These are phyloP conservation scores for Littorina saxatilis DNA, from an alignment of 1,140 invertebrate species.

Conservation along the genomic window DNA sequence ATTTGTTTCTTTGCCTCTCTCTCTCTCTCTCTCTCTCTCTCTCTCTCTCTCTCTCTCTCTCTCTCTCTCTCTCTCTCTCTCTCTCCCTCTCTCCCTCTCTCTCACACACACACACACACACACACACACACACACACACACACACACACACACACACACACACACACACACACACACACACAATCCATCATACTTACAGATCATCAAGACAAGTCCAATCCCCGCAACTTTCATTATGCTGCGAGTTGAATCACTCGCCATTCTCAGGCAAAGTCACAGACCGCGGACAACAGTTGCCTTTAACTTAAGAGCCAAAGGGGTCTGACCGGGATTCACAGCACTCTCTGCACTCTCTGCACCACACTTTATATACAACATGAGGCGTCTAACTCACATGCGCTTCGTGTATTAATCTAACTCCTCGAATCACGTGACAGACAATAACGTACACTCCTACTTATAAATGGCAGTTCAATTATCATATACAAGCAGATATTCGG, in stretches of 20 bases:
- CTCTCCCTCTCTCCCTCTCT: not conserved
- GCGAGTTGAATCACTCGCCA: not conserved
- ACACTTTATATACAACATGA: too few species aligned
- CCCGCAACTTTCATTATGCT: not conserved
- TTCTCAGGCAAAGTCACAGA: not conserved
- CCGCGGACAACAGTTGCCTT: not conserved
- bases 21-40: not conserved
- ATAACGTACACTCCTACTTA: too few species aligned
- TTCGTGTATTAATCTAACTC: too few species aligned
- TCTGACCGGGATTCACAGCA: constrained; percentile 32
- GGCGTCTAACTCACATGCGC: too few species aligned
- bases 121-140: constrained; percentile 2
- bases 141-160: constrained; percentile 2
- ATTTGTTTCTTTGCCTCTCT: too few species aligned
- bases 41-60: not conserved
- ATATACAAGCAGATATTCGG: too few species aligned
- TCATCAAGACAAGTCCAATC: not conserved
- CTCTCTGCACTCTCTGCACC: too few species aligned
- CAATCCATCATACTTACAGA: not conserved
- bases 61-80: not conserved
- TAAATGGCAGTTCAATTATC: too few species aligned
- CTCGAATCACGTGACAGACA: too few species aligned
- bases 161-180: too few species aligned
- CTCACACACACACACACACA: not conserved
- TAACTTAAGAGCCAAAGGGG: not conserved